Evolutionary conservation across 2,888 invertebrate genomes (phyloP).

Genomic region (Portevinia maculata): DNA sequence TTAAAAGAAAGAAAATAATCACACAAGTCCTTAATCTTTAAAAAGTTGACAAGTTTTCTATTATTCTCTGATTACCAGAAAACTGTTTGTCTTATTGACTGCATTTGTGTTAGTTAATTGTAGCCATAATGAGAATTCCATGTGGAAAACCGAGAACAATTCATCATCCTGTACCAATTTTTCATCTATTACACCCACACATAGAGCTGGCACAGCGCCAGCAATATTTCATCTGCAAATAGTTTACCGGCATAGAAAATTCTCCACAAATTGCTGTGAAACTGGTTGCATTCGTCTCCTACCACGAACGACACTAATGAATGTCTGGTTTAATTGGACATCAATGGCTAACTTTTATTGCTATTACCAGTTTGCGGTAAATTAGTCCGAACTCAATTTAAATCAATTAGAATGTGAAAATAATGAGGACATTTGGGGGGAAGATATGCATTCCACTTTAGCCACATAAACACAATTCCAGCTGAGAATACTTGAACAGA

Average conservation of each 20-base stretch:
- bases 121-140: slow-evolving; percentile 53
- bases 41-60: background rate
- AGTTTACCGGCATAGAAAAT: slow-evolving; percentile 22
- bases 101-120: slow-evolving; percentile 31
- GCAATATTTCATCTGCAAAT: slow-evolving; percentile 42
- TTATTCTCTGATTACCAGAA: slow-evolving; percentile 17
- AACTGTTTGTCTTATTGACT: slow-evolving; percentile 47
- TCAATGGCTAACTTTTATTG: slow-evolving; percentile 36
- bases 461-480: background rate
- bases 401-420: slow-evolving; percentile 25
- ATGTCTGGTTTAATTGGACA: slow-evolving; percentile 43
- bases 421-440: background rate
- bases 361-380: slow-evolving; percentile 5
- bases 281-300: slow-evolving; percentile 52
- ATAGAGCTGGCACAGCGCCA: slow-evolving; percentile 35
- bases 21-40: no score
- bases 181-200: slow-evolving; percentile 18
- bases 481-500: no score
- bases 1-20: no score
- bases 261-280: slow-evolving; percentile 47
- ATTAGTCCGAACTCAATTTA: slow-evolving; percentile 38
- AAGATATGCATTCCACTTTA: background rate
- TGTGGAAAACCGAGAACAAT: slow-evolving; percentile 49
- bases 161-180: slow-evolving; percentile 44
- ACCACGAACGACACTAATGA: slow-evolving; percentile 12